Evolutionary conservation across 2,888 invertebrate genomes (phyloP), one percentile per base, ranked within the genome.

Genomic region (Dendrolimus houi): DNA sequence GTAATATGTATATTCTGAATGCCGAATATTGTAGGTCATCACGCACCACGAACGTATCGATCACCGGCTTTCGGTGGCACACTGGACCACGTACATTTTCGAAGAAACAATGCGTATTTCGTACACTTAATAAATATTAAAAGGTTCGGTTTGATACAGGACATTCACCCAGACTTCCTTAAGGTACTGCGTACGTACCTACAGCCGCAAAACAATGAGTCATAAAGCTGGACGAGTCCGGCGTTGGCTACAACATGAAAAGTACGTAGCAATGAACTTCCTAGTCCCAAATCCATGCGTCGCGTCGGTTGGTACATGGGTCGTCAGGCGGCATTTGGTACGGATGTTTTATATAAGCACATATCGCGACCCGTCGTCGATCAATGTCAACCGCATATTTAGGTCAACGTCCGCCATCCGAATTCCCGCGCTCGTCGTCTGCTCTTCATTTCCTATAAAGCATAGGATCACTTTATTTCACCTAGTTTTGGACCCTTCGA

Each of bases 331-430:
- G 59, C 61, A 66, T 64, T 64, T 61, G 64, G 70, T 70, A 77
- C 77, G 74, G 75, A 79, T 83, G 81, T 79, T 81, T 79, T 80
- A 79, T 84, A 78, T 73, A 75, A 75, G 78, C 80, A 81, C 80
- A 81, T 83, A 83, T 82, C 77, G 81, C 78, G 82, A 75, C 74
- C 79, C 79, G 78, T 85, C 87, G 84, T 87, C 87, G 88, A 89
- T 89, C 88, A 89, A 88, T 89, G 88, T 89, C 88, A 88, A 81
- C 85, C 83, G 82, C 85, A 87, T 87, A 89, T 88, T 85, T 89
- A 74, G 88, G 88, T 89, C 87, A 87, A 83, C 87, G 87, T 77
- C 87, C 85, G 83, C 77, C 81, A 77, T 71, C 78, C 82, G 81
- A 83, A 87, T 85, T 86, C 85, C 85, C 80, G 77, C 82, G 75